Conservation (phyloP, 2,888 invertebrate genomes). For the Oxyteleia sp. region DNA sequence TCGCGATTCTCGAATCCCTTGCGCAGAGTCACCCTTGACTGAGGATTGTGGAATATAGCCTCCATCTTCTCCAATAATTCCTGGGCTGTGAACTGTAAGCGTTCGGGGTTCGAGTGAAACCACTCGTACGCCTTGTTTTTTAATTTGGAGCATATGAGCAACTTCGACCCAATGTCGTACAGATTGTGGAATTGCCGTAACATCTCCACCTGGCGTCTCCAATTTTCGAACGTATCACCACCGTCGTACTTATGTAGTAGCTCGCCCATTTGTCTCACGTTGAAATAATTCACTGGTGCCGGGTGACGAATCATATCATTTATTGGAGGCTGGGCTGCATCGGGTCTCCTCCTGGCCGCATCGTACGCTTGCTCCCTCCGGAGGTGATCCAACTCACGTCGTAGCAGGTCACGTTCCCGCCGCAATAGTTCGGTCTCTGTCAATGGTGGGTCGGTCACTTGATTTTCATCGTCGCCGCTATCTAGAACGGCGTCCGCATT, state of each 20-base stretch:
- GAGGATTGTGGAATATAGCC: constrained; percentile 58
- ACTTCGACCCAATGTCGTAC: constrained; percentile 32
- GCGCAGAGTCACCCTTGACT: constrained; percentile 32
- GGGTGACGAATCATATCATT: too few species aligned
- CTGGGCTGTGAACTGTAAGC: constrained; percentile 22
- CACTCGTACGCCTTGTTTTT: constrained; percentile 48
- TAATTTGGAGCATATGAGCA: constrained; percentile 40
- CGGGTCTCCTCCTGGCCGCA: too few species aligned
- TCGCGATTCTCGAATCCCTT: constrained; percentile 63
- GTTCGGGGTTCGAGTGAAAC: constrained; percentile 61
- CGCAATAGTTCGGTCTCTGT: too few species aligned
- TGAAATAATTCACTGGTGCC: too few species aligned
- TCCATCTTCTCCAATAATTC: constrained; percentile 21
- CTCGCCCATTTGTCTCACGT: too few species aligned
- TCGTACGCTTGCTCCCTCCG: too few species aligned
- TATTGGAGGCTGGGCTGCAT: too few species aligned
- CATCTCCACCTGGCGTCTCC: constrained; percentile 48
- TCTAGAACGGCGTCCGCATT: too few species aligned
- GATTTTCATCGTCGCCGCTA: too few species aligned
- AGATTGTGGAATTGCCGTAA: constrained; percentile 31
- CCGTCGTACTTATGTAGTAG: constrained; percentile 40
- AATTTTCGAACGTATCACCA: constrained; percentile 38
- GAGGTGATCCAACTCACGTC: too few species aligned
- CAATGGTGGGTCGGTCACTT: too few species aligned
- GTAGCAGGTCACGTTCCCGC: too few species aligned